These are phyloP conservation scores for Lasius platythorax DNA, from an alignment of 2,888 invertebrate genomes.

Conservation along the genomic window DNA sequence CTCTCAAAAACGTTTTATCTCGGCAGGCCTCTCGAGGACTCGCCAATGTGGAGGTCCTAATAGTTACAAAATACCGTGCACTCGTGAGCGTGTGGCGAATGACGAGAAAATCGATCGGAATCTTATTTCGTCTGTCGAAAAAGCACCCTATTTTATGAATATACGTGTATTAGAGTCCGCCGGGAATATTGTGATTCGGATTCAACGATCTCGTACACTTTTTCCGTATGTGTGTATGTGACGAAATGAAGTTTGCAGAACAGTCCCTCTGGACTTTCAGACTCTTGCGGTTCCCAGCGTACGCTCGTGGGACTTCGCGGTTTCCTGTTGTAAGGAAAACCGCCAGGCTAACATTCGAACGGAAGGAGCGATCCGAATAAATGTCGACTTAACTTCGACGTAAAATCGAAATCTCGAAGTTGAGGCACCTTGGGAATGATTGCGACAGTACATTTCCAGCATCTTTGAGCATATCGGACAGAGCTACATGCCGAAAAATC, in stretches of 20 bases:
- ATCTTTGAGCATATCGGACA: constrained; percentile 14
- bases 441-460: constrained; percentile 42
- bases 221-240: constrained; percentile 67
- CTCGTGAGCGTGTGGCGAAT: constrained; percentile 16
- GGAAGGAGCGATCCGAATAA: constrained; percentile 47
- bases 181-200: constrained; percentile 72
- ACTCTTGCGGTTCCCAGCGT: constrained; percentile 64
- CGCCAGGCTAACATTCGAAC: constrained; percentile 55
- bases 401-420: constrained; percentile 52
- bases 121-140: constrained; percentile 39
- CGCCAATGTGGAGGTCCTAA: neutral
- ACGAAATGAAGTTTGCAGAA: constrained; percentile 72
- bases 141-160: constrained; percentile 43
- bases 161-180: constrained; percentile 54
- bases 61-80: constrained; percentile 30
- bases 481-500: constrained; percentile 1
- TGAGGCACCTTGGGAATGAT: constrained; percentile 45
- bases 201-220: constrained; percentile 70
- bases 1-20: constrained; percentile 33
- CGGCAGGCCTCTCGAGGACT: neutral
- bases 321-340: constrained; percentile 66
- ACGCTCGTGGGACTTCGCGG: constrained; percentile 54
- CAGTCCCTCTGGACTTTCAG: constrained; percentile 69
- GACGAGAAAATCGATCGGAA: constrained; percentile 46
- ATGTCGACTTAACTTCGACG: constrained; percentile 56